Evolutionary conservation across 1,140 invertebrate genomes (phyloP).

Genomic region (Papilio machaon): DNA sequence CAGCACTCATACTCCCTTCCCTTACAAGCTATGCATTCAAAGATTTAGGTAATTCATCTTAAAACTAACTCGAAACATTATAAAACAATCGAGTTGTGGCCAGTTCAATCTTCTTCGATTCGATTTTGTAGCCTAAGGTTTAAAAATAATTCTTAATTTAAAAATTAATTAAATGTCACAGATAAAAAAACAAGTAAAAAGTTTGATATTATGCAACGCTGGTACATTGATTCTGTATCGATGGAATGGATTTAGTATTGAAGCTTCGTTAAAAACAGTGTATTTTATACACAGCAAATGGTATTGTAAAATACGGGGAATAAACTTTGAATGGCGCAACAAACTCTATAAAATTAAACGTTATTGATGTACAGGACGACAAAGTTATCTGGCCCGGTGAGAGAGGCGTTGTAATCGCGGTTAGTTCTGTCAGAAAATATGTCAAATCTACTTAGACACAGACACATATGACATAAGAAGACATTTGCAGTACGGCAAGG

Average conservation of each 20-base stretch:
- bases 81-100: slow-evolving; percentile 42
- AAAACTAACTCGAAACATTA: slow-evolving; percentile 62
- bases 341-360: slow-evolving; percentile 20
- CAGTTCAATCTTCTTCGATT: slow-evolving; percentile 17
- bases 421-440: too few species aligned
- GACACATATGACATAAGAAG: too few species aligned
- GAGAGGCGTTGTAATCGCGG: too few species aligned
- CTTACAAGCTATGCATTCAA: slow-evolving; percentile 65
- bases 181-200: slow-evolving; percentile 5
- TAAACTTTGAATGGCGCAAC: slow-evolving; percentile 37
- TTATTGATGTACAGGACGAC: background rate
- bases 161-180: background rate
- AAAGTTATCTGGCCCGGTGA: too few species aligned
- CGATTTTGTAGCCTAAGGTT: slow-evolving; percentile 28
- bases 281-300: slow-evolving; percentile 35
- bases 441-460: too few species aligned
- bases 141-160: background rate
- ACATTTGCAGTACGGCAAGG: too few species aligned
- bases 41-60: slow-evolving; percentile 52
- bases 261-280: slow-evolving; percentile 15
- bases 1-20: slow-evolving; percentile 70
- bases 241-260: slow-evolving; percentile 32
- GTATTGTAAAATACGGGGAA: background rate
- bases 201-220: slow-evolving; percentile 3
- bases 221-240: background rate